Evolutionary conservation across 2,888 invertebrate species (phyloP), one percentile per base, ranked within the genome.

Genomic region (Acrobasis repandana): DNA sequence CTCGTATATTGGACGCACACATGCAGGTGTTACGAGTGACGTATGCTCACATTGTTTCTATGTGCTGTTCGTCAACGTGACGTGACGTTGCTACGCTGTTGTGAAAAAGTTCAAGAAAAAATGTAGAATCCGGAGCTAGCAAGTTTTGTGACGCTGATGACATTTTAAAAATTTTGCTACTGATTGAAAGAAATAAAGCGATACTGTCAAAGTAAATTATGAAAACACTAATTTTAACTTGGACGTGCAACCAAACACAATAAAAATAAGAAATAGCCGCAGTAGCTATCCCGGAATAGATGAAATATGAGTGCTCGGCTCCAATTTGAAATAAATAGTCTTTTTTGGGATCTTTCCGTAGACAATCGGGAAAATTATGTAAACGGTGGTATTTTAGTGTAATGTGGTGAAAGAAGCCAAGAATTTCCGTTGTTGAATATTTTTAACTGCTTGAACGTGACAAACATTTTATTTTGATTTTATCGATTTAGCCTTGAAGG

Each of bases 1-100:
- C 66, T 65, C 63, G 62, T 59, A 46, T 67, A 68, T 67, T 71
- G 71, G 74, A 75, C 79, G 73, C 69, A 71, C 68, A 71, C 65
- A 69, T 46, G 34, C 59, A 70, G 74, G 71, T 76, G 73, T 79
- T 75, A 82, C 79, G 80, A 80, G 82, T 83, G 79, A 79, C 76
- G 77, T 77, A 68, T n/a, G 9, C 6, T 14, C 50, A 28, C 28
- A 34, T 34, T 54, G 54, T 54, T 54, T 54, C 54, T 43, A 54
- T 54, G 54, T 15, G 38, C 18, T 54, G 10, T 18, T 52, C 36
- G 16, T 52, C 14, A 16, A 34, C 38, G 38, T 38, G 54, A 50
- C 28, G 54, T 6, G 28, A 28, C 28, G 4, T 28, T 28, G 28
- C 4, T 28, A 54, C 20, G 54, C 36, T 36, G 16, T 20, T 38